These are phyloP conservation scores for Cancer borealis DNA, from an alignment of 2,888 invertebrate genomes.

Conservation along the genomic window DNA sequence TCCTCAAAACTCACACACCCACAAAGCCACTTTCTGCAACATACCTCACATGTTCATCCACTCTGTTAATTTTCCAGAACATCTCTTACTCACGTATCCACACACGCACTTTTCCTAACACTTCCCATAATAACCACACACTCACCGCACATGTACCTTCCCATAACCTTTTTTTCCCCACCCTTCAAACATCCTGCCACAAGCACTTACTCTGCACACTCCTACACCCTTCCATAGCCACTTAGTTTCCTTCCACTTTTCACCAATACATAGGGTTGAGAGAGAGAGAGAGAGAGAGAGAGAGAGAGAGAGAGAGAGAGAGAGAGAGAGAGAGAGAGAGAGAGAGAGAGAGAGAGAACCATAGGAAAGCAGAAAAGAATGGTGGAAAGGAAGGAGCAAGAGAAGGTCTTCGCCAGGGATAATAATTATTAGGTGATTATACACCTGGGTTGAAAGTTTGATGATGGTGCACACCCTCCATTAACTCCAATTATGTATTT, in stretches of 20 bases:
- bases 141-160: too few relatives aligned
- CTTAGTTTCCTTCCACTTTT: too few relatives aligned
- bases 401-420: not conserved
- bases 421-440: not conserved
- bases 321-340: not conserved
- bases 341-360: not conserved
- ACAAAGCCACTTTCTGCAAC: not conserved
- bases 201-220: too few relatives aligned
- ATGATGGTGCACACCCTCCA: not conserved
- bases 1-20: not conserved
- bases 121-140: too few relatives aligned
- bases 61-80: not conserved
- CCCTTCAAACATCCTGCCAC: too few relatives aligned
- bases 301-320: not conserved
- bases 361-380: not conserved
- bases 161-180: too few relatives aligned
- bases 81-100: not conserved
- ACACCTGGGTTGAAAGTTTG: not conserved
- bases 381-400: not conserved
- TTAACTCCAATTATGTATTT: constrained; percentile 22
- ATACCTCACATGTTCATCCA: not conserved
- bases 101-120: not conserved
- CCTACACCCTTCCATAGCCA: too few relatives aligned
- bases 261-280: too few relatives aligned
- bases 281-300: too few relatives aligned